phyloP scores from a whole-genome alignment of 2,888 invertebrate species.

The Spilarctia lutea region DNA sequence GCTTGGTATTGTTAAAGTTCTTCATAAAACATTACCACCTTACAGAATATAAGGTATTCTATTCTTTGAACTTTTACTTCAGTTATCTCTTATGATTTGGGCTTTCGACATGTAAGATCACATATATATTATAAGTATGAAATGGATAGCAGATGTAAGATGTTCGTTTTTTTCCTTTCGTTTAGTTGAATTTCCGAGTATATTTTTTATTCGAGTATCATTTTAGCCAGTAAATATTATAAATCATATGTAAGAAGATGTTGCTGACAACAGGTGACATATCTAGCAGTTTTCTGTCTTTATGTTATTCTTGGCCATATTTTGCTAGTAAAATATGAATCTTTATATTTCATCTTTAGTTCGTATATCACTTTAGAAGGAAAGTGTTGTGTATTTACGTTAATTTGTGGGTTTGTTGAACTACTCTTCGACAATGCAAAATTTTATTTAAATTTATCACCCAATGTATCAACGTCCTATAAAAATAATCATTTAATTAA shows the following conservation, averaged over 20 bases:
- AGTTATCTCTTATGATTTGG: conserved; percentile 24
- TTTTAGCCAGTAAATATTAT: conserved; percentile 22
- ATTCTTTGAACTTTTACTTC: conserved; percentile 10
- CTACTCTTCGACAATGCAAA: not conserved
- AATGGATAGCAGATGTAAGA: conserved; percentile 15
- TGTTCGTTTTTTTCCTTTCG: too few species aligned
- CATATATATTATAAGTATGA: conserved; percentile 18
- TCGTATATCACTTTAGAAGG: too few species aligned
- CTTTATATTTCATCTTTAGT: not conserved
- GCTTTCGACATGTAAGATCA: not conserved
- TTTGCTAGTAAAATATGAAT: not conserved
- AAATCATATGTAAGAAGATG: conserved; percentile 18
- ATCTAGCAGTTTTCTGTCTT: not conserved
- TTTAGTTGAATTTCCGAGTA: conserved; percentile 19
- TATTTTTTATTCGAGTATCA: conserved; percentile 9
- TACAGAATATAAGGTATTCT: not conserved
- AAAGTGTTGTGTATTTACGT: not conserved
- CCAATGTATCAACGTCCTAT: too few species aligned
- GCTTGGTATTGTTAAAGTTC: not conserved
- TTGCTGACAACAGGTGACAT: not conserved
- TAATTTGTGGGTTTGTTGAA: too few species aligned
- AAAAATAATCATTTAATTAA: not conserved
- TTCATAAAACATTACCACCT: not conserved
- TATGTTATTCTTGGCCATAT: not conserved
- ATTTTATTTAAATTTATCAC: not conserved